Base-by-base conservation (phyloP, 2,888 invertebrate genomes). In the Molorchus minor region DNA sequence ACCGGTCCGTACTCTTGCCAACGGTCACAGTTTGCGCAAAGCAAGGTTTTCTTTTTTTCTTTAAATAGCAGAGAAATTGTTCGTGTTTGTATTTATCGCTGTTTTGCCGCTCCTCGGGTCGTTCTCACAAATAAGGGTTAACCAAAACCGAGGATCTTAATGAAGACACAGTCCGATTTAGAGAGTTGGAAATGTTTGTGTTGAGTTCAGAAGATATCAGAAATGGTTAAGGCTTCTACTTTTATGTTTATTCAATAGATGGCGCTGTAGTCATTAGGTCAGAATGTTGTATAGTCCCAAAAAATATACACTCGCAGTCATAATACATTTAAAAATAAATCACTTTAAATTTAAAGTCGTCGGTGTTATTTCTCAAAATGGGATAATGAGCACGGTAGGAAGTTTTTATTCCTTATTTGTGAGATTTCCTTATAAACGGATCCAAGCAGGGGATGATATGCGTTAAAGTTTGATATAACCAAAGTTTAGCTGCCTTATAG, bases 401-500 rank as follows among this genome's bases (percentile, higher is more conserved):
- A n/a, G n/a, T n/a, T n/a, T n/a, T n/a, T n/a, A n/a, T n/a, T 35
- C 38, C 33, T 40, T 33, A 51, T 30, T 51, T 30, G 38, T 51
- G 17, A 25, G 36, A 46, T 13, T n/a, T n/a, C n/a, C n/a, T n/a
- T n/a, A n/a, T n/a, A 13, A 29, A 17, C 19, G 36, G 36, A 15
- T 17, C 20, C 58, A 58, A 45, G 51, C 35, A 46, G 54, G 54
- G 57, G 40, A 53, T 44, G 52, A 59, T 59, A 56, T 53, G 60
- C 58, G 58, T 61, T 56, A 58, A 59, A 61, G 63, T 64, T 63
- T 67, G 62, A 59, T 60, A 57, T 65, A 71, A 71, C 71, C 71
- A 71, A 71, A 71, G 71, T 68, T 65, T 71, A 70, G 71, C 66
- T 68, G 68, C 65, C 69, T 70, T 68, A 64, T 61, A 60, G 49